These are phyloP conservation scores for Sciurus vulgaris DNA, from an alignment of 2,797 vertebrate species.

Conservation along the genomic window DNA sequence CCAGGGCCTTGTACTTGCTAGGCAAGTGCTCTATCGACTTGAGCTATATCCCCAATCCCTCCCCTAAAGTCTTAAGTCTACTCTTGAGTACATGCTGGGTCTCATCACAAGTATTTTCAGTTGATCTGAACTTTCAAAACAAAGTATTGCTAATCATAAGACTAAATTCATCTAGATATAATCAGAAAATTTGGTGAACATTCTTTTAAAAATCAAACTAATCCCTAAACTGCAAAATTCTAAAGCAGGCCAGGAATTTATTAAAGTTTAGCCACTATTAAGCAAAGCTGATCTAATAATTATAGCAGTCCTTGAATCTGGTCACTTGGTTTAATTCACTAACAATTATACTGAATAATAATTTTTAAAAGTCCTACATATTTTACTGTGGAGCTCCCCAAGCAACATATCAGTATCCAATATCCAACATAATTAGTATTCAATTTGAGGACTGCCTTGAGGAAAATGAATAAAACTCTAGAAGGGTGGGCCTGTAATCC, in stretches of 20 bases:
- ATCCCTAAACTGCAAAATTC: slow-evolving; percentile 34
- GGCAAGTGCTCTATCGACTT: too few relatives aligned
- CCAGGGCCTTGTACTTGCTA: too few relatives aligned
- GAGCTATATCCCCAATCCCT: neutral
- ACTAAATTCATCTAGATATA: slow-evolving; percentile 36
- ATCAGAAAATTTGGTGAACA: slow-evolving; percentile 30
- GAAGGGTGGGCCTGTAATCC: neutral
- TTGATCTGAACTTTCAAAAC: slow-evolving; percentile 41
- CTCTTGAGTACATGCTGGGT: neutral
- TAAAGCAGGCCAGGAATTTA: neutral
- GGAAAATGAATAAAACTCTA: neutral
- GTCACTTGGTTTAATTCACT: slow-evolving; percentile 22
- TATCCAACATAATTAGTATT: neutral
- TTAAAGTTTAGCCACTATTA: neutral
- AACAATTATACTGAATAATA: neutral
- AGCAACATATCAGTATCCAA: neutral
- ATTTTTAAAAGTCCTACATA: neutral
- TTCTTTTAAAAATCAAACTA: slow-evolving; percentile 61
- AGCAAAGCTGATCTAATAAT: neutral
- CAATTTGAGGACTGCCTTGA: neutral
- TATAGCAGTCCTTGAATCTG: neutral
- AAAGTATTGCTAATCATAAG: slow-evolving; percentile 23
- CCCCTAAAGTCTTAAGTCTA: neutral
- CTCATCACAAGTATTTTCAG: slow-evolving; percentile 41
- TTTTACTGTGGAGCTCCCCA: neutral